A percentile compares a stretch with the other conserved stretches of the same genome.
phyloP scores from a whole-genome alignment of 2,797 vertebrate species.

The Adelosebastes latens region DNA sequence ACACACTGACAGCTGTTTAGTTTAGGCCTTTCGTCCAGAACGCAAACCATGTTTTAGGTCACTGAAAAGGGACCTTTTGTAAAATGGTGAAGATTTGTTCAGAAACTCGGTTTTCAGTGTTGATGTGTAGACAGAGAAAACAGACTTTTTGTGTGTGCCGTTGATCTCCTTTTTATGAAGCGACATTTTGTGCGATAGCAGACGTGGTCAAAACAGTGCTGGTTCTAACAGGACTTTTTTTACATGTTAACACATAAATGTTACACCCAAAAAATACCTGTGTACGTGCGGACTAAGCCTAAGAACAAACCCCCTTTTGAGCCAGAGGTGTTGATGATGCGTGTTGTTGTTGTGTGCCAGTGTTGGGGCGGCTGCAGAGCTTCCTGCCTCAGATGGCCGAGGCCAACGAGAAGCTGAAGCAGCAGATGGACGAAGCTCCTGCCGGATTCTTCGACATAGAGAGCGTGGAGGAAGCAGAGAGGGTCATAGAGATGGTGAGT shows the following conservation, averaged over 20 bases:
- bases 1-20: too few species aligned
- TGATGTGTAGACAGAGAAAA: too few species aligned
- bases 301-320: neutral
- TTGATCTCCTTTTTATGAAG: neutral
- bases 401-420: constrained; percentile 90
- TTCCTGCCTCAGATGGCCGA: constrained; percentile 93
- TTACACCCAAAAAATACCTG: neutral
- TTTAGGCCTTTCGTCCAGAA: too few species aligned
- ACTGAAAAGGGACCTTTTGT: too few species aligned
- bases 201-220: too few species aligned
- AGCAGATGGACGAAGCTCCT: constrained; percentile 85
- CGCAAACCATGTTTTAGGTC: too few species aligned
- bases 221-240: neutral
- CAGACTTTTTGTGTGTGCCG: neutral
- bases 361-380: constrained; percentile 88
- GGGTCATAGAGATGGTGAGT: constrained; percentile 92
- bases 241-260: neutral
- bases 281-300: neutral
- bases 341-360: constrained; percentile 66
- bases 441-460: constrained; percentile 90
- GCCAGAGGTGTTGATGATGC: neutral
- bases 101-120: too few species aligned
- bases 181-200: too few species aligned
- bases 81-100: too few species aligned
- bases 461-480: constrained; percentile 81